A percentile compares a stretch with the other conserved stretches of the same genome.
Evolutionary conservation across 2,888 invertebrate species (phyloP).

Genomic region (Argyresthia goedartella): DNA sequence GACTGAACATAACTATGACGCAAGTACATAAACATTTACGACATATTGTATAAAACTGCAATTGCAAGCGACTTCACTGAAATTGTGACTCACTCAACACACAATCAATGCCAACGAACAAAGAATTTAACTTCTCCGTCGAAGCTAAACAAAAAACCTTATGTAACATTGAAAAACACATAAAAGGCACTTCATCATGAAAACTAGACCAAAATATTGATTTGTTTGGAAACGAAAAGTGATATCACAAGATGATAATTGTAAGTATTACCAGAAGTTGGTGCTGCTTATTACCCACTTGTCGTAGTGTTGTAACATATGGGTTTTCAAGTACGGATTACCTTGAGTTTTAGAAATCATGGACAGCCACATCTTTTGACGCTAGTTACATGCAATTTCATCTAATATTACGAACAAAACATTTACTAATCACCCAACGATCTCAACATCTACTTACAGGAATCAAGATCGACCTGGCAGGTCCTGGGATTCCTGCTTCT

Average conservation of each 20-base stretch:
- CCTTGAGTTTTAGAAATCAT: too few species aligned
- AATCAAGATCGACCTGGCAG: too few species aligned
- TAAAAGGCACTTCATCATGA: constrained; percentile 1
- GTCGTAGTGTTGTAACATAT: too few species aligned
- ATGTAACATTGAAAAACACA: not conserved
- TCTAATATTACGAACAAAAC: too few species aligned
- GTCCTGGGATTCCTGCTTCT: too few species aligned
- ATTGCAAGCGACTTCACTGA: not conserved
- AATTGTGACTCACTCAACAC: not conserved
- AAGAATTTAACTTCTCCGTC: not conserved
- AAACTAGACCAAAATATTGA: not conserved
- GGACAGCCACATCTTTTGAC: too few species aligned
- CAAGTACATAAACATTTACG: not conserved
- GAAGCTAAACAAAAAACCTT: not conserved
- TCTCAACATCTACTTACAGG: too few species aligned
- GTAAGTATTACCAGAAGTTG: not conserved
- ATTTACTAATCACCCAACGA: too few species aligned
- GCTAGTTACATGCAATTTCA: too few species aligned
- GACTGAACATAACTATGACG: too few species aligned
- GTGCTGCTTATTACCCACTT: too few species aligned
- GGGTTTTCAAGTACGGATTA: too few species aligned
- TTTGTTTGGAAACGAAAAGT: not conserved
- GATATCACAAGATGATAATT: not conserved
- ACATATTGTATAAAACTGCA: not conserved
- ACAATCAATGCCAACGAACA: not conserved